A percentile compares a stretch with the other conserved stretches of the same genome.
Evolutionary conservation across 2,888 invertebrate species (phyloP).

Genomic region (Pardosa pseudoannulata): DNA sequence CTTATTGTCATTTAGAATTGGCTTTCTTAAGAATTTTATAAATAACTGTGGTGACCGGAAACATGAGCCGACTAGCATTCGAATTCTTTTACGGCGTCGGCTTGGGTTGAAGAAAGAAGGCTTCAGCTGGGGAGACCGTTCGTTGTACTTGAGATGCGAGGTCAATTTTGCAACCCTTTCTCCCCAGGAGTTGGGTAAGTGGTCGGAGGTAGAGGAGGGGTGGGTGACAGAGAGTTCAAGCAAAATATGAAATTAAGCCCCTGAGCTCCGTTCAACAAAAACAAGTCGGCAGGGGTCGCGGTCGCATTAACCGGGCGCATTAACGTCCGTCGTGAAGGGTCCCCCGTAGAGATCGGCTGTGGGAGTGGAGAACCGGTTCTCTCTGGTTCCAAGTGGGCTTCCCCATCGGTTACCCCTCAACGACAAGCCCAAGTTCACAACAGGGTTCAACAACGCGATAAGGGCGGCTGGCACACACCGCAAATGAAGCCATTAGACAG

Average conservation of each 20-base stretch:
- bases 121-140: too few species aligned
- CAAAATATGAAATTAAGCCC: slow-evolving; percentile 13
- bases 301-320: slow-evolving; percentile 27
- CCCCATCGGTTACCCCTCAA: slow-evolving; percentile 43
- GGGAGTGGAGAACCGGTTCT: slow-evolving; percentile 61
- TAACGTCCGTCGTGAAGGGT: slow-evolving; percentile 10
- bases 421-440: slow-evolving; percentile 16
- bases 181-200: slow-evolving; percentile 12
- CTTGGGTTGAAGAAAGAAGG: too few species aligned
- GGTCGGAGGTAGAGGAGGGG: not conserved
- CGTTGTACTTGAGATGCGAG: not conserved
- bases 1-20: too few species aligned
- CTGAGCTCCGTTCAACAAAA: not conserved
- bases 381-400: slow-evolving; percentile 17
- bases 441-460: too few species aligned
- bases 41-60: too few species aligned
- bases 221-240: not conserved
- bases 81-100: too few species aligned
- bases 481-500: too few species aligned
- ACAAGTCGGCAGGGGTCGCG: slow-evolving; percentile 15
- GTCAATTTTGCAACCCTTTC: not conserved
- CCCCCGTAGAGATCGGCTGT: slow-evolving; percentile 24
- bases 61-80: too few species aligned
- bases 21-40: too few species aligned
- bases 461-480: too few species aligned